A percentile compares a stretch with the other conserved stretches of the same genome.
Evolutionary conservation across 2,113 vertebrate species (phyloP).

Genomic region (Hemiscyllium ocellatum): DNA sequence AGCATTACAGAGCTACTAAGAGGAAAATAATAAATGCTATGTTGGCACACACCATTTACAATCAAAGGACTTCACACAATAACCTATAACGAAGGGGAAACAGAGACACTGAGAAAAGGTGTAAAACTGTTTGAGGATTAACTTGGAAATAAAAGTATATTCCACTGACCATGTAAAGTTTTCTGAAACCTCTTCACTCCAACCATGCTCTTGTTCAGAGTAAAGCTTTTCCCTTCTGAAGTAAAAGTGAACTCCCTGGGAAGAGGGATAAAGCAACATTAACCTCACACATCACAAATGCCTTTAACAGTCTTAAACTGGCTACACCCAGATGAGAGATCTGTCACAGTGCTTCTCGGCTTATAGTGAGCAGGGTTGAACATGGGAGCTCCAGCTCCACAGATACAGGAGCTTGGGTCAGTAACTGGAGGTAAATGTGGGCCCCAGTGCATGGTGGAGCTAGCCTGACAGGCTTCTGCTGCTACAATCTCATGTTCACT

Average conservation of each 20-base stretch:
- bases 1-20: not conserved
- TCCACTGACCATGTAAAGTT: constrained; percentile 78
- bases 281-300: not conserved
- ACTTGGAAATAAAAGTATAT: not conserved
- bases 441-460: too few relatives aligned
- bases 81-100: not conserved
- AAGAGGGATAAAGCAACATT: constrained; percentile 36
- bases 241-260: constrained; percentile 85
- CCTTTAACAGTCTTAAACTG: not conserved
- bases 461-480: too few relatives aligned
- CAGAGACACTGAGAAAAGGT: not conserved
- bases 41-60: not conserved
- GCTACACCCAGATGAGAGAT: not conserved
- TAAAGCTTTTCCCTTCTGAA: constrained; percentile 86
- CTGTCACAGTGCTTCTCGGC: not conserved
- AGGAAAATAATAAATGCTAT: not conserved
- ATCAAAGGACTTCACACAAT: not conserved
- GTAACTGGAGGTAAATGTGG: too few relatives aligned
- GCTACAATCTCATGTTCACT: not conserved
- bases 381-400: not conserved
- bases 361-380: not conserved
- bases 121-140: not conserved
- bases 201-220: constrained; percentile 89
- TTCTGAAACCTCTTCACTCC: constrained; percentile 90
- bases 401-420: not conserved